Base-by-base conservation (phyloP, 2,888 invertebrate species). In the Amiota mariae region DNA sequence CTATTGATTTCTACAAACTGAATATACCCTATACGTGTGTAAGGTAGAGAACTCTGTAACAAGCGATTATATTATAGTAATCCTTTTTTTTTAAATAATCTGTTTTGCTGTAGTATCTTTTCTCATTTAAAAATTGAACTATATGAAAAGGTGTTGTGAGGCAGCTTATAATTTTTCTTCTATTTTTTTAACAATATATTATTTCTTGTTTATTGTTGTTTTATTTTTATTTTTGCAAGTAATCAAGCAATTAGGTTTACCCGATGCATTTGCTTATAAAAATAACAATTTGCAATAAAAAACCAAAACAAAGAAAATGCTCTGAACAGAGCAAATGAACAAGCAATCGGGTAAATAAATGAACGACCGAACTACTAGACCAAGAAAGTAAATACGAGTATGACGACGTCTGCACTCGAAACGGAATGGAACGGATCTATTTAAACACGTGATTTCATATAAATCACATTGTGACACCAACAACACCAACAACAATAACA, bases 401-500 rank as follows among this genome's bases (percentile, higher is more conserved):
- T 24, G 59, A 59, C 59, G 15, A 59, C 59, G 59, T 18, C 59
- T 18, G 36, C 15, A n/a, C 36, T 36, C 46, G 63, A 20, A 59
- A 63, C 63, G 46, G 49, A 59, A 63, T 59, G 46, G 49, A 49
- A 57, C 47, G 59, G 57, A 74, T 75, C 66, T 77, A 73, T 78
- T 77, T 2, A 80, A 82, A 79, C 84, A 84, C 81, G 81, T 81
- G 84, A 84, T 80, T 36, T 81, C 81, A 80, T 76, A 84, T 84
- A 83, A 84, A 84, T 83, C 84, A 82, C 82, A 59, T 15, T 59
- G 59, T 11, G 10, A 36, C 36, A 36, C 36, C 36, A 36, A 36
- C 36, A 36, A 36, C 36, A 36, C 2, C 36, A 36, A 36, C 36
- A 36, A 36, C 8, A 36, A 6, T 6, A 36, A 36, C 36, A 36